A percentile compares a stretch with the other conserved stretches of the same genome.
Evolutionary conservation across 2,113 vertebrate species (phyloP).

Genomic region (Tapirus terrestris): DNA sequence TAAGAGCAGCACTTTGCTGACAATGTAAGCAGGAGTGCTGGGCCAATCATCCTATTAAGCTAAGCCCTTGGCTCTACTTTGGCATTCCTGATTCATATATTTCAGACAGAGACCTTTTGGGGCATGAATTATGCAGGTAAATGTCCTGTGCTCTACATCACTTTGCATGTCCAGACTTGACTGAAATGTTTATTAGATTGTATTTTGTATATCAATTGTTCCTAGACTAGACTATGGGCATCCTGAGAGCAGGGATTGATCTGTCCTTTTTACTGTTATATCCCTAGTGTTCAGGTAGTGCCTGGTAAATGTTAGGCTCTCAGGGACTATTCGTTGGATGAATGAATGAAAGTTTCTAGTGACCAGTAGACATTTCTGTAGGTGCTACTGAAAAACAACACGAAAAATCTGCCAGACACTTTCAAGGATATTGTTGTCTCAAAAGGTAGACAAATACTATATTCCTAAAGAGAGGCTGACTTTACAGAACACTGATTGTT

Average conservation of each 20-base stretch:
- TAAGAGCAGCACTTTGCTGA: conserved; percentile 32
- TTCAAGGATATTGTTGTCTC: background rate
- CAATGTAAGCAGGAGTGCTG: background rate
- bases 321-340: background rate
- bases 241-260: background rate
- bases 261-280: background rate
- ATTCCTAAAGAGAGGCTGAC: background rate
- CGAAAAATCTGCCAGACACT: background rate
- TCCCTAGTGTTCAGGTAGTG: background rate
- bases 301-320: background rate
- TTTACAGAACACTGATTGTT: background rate
- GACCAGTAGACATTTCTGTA: background rate
- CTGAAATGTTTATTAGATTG: background rate
- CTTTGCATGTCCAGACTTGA: background rate
- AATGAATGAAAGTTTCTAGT: background rate
- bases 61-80: conserved; percentile 35
- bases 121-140: conserved; percentile 22
- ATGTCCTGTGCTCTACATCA: background rate
- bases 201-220: conserved; percentile 7
- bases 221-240: background rate
- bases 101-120: conserved; percentile 24
- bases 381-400: background rate
- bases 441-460: background rate
- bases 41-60: conserved; percentile 18
- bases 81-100: conserved; percentile 20